phyloP scores from a whole-genome alignment of 2,113 vertebrate genomes.

The Hippopotamus amphibius region DNA sequence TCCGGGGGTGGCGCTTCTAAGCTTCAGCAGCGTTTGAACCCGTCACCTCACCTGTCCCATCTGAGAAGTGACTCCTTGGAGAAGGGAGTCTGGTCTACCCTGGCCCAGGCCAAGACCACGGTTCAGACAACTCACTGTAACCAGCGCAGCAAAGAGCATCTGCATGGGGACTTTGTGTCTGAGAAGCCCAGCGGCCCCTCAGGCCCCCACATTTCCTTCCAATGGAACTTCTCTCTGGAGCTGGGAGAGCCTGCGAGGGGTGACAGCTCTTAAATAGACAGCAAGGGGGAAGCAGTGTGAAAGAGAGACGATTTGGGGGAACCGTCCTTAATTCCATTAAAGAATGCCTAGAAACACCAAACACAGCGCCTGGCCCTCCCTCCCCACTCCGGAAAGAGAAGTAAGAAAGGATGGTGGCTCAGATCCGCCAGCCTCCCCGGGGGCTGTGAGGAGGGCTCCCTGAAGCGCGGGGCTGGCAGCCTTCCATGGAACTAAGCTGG shows the following conservation, averaged over 20 bases:
- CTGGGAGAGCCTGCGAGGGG: background rate
- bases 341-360: background rate
- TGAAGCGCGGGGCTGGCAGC: rapidly evolving
- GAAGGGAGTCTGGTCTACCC: rapidly evolving
- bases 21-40: no score
- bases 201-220: background rate
- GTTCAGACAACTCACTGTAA: rapidly evolving
- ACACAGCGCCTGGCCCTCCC: background rate
- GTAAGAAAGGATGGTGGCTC: rapidly evolving
- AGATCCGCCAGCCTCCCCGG: rapidly evolving
- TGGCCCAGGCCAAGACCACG: rapidly evolving
- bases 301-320: background rate
- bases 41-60: rapidly evolving
- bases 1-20: rapidly evolving
- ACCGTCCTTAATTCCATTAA: background rate
- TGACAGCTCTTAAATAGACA: background rate
- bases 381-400: rapidly evolving
- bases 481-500: rapidly evolving
- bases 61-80: background rate
- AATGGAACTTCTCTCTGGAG: background rate
- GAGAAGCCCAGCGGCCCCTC: background rate
- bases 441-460: background rate
- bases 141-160: rapidly evolving
- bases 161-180: rapidly evolving
- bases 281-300: background rate